Base-by-base conservation (phyloP, 2,888 invertebrate genomes). In the Onthophagus sagittarius region DNA sequence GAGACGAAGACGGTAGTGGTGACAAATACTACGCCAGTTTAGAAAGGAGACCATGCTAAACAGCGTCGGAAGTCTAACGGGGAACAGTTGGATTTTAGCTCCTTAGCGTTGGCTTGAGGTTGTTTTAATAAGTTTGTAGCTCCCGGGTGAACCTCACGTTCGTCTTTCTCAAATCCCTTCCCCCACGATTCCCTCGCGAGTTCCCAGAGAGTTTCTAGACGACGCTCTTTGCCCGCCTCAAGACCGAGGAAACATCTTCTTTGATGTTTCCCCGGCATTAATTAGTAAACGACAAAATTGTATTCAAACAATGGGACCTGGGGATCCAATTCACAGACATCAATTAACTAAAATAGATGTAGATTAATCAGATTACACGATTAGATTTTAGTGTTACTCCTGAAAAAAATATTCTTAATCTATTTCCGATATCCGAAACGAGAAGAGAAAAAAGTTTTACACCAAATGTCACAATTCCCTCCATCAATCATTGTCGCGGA, bases 241-340 rank as follows among this genome's bases (percentile, higher is more conserved):
- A 85, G 85, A 86, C 86, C 86, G 86, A 23, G 85, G 86, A 85
- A 86, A 85, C 85, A 83, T 87, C 86, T 87, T 86, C 87, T 87
- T 87, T 87, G 87, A 87, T 86, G 85, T 87, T 83, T 81, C 82
- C 83, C 83, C 72, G n/a, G 85, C 85, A 87, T 88, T 88, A 88
- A 88, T 88, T 88, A 88, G 88, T 87, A 87, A 88, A 88, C 88
- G 88, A 88, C 87, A 87, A 88, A 88, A 88, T 88, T 88, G 87
- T 88, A 87, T 88, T 88, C 88, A 87, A 87, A 88, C 88, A 88
- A 88, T 88, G 85, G 85, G 71, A 72, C 67, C 81, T 83, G 77
- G 77, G 67, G 67, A 67, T 67, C 67, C 77, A 76, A 76, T 78
- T 74, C 75, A 75, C 73, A 71, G 75, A 77, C 78, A 77, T 78